Conservation (phyloP, 2,888 invertebrate genomes). For the Pseudococcus jackbeardsleyi region DNA sequence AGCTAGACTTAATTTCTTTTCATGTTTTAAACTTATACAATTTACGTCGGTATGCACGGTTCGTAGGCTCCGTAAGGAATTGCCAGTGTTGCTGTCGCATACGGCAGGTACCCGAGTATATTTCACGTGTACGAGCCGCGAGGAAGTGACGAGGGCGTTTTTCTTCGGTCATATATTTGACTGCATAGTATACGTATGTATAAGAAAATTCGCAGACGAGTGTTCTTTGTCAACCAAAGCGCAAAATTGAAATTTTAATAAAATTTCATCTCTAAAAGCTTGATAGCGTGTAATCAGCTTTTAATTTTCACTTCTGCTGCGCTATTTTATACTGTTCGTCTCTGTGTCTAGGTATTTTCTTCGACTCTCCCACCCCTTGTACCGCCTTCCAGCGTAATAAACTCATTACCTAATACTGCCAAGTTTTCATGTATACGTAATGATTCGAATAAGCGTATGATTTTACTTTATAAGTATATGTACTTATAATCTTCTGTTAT, state of each 20-base stretch:
- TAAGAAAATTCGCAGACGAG: neutral
- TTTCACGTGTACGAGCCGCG: no score
- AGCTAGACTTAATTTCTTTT: constrained; percentile 20
- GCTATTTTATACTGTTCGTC: neutral
- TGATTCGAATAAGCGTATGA: neutral
- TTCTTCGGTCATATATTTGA: no score
- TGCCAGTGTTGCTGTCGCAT: neutral
- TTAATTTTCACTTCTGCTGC: neutral
- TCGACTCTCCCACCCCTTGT: neutral
- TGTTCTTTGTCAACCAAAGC: constrained; percentile 1
- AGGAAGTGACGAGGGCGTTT: no score
- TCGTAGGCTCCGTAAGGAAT: constrained; percentile 32
- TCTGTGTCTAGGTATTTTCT: neutral
- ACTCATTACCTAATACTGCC: neutral
- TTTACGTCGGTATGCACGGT: constrained; percentile 2
- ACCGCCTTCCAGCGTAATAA: neutral
- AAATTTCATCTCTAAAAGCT: constrained; percentile 11
- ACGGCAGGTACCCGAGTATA: neutral
- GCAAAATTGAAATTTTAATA: constrained; percentile 40
- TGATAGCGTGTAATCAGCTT: constrained; percentile 35
- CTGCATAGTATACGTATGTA: no score
- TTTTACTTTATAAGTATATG: neutral
- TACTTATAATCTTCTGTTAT: no score
- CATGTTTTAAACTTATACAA: constrained; percentile 23
- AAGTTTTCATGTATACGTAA: neutral